Evolutionary conservation across 2,888 invertebrate genomes (phyloP).

Genomic region (Epinotia ramella): DNA sequence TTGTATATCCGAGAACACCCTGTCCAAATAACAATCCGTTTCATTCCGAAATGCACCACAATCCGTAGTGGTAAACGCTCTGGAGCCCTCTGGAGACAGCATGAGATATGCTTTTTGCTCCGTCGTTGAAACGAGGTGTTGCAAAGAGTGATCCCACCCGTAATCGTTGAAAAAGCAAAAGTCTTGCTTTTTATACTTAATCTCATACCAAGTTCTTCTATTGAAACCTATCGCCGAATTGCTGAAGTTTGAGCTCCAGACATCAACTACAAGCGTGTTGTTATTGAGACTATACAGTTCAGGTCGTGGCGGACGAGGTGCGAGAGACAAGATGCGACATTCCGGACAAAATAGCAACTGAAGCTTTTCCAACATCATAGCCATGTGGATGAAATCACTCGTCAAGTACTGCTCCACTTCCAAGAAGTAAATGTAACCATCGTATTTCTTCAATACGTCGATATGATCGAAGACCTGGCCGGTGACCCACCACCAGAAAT

Average conservation of each 20-base stretch:
- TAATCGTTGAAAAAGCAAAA: constrained; percentile 29
- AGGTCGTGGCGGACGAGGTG: background rate
- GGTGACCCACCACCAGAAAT: constrained; percentile 43
- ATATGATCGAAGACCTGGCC: constrained; percentile 52
- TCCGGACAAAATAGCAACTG: constrained; percentile 32
- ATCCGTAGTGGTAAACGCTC: constrained; percentile 67
- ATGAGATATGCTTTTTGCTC: constrained; percentile 2
- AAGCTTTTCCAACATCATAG: constrained; percentile 31
- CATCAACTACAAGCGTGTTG: constrained; percentile 2
- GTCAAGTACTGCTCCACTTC: constrained; percentile 30
- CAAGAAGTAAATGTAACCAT: constrained; percentile 50
- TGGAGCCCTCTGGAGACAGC: constrained; percentile 31
- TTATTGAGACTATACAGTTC: constrained; percentile 7
- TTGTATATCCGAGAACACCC: constrained; percentile 10
- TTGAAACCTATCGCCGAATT: constrained; percentile 37
- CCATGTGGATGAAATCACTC: constrained; percentile 29
- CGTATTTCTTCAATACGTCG: constrained; percentile 57
- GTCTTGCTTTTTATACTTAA: constrained; percentile 4
- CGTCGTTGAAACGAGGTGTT: constrained; percentile 19
- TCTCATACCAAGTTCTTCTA: constrained; percentile 25
- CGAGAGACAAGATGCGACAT: constrained; percentile 17
- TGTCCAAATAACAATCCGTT: constrained; percentile 17
- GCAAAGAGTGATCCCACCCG: constrained; percentile 28
- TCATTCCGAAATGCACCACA: constrained; percentile 22
- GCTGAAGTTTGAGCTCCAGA: constrained; percentile 25